Conservation (phyloP, 2,888 invertebrate genomes). For the Sinelater perroti region DNA sequence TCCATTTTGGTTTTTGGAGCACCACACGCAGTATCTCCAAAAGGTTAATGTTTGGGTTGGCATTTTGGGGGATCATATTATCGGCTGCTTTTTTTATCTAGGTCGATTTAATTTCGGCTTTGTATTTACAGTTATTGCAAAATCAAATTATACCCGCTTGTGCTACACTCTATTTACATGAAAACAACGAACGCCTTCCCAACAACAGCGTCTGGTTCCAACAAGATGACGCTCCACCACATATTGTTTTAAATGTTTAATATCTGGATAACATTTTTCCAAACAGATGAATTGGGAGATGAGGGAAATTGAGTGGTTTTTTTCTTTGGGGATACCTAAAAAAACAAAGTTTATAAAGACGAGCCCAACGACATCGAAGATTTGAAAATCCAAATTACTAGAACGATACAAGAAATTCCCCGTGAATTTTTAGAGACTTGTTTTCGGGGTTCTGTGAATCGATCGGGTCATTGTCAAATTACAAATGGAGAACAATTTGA, state of each 20-base stretch:
- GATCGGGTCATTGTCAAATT: conserved; percentile 22
- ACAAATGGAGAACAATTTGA: conserved; percentile 12
- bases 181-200: too few species aligned
- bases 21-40: background rate
- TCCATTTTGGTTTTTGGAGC: background rate
- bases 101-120: background rate
- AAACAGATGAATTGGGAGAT: too few species aligned
- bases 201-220: conserved; percentile 4
- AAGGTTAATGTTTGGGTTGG: background rate
- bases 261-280: too few species aligned
- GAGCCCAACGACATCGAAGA: background rate
- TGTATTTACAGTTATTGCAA: background rate
- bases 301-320: too few species aligned
- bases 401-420: conserved; percentile 1
- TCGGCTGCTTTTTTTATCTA: too few species aligned
- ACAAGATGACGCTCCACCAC: conserved; percentile 3
- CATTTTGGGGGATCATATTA: background rate
- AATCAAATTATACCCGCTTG: background rate
- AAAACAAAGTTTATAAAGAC: conserved; percentile 11
- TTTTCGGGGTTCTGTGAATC: conserved; percentile 12
- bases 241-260: too few species aligned
- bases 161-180: background rate
- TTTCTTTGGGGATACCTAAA: conserved; percentile 1
- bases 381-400: background rate
- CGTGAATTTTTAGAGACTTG: conserved; percentile 17